A percentile compares a stretch with the other conserved stretches of the same genome.
Evolutionary conservation across 2,888 invertebrate genomes (phyloP).

Genomic region (Amblyteles armatorius): DNA sequence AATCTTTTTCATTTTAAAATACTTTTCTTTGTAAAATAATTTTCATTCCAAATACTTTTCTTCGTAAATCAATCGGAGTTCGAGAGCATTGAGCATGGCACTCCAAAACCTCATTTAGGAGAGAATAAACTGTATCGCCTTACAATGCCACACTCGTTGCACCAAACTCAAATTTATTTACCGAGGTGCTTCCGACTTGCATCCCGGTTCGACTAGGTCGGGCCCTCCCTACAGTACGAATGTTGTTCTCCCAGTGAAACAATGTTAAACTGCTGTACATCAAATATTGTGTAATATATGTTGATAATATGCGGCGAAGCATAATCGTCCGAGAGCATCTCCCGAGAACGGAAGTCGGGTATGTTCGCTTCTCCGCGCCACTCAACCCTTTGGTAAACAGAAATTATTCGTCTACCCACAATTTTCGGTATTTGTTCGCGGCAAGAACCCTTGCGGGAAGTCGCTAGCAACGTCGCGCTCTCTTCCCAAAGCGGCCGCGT

Average conservation of each 20-base stretch:
- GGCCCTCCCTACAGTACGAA: neutral
- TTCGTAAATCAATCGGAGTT: too few species aligned
- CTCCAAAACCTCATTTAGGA: too few species aligned
- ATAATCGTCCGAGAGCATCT: conserved; percentile 28
- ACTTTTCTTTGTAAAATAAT: neutral
- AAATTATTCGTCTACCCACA: conserved; percentile 47
- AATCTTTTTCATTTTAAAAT: too few species aligned
- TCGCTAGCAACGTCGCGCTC: conserved; percentile 22
- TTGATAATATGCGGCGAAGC: neutral
- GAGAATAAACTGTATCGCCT: neutral
- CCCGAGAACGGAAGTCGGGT: neutral
- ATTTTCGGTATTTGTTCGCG: conserved; percentile 51
- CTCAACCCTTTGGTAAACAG: conserved; percentile 28
- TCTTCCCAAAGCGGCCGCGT: conserved; percentile 4
- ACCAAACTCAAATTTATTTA: neutral
- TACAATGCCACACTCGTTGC: neutral
- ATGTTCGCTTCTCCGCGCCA: conserved; percentile 3
- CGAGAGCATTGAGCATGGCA: too few species aligned
- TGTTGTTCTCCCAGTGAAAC: neutral
- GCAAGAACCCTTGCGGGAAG: conserved; percentile 32
- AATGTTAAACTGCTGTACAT: conserved; percentile 8
- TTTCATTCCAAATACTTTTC: too few species aligned
- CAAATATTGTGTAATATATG: neutral
- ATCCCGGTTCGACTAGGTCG: neutral
- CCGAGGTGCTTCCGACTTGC: neutral